Evolutionary conservation across 2,888 invertebrate genomes (phyloP), one percentile per base, ranked within the genome.

Genomic region (Mylabris sibirica): DNA sequence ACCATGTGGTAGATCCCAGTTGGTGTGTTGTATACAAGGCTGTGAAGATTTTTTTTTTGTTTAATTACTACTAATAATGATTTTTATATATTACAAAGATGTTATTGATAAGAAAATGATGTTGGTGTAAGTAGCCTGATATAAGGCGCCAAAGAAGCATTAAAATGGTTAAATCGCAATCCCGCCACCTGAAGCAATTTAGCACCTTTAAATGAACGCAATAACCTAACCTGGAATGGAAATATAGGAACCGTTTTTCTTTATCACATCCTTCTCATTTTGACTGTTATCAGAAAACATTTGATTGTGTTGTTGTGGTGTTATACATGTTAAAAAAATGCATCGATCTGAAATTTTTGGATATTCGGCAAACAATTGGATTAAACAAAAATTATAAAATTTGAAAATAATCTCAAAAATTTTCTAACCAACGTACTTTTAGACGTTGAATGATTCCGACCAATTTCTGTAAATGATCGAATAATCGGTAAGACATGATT

Each of bases 391-490:
- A 38, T 12, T 3, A 38, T 12, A 35, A 35, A 35, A 69, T 53
- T 68, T 60, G 34, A 38, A 60, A 78, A 11, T 3, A 11, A n/a
- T n/a, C n/a, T 35, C 35, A 35, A 12, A 3, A 35, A 35, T 35
- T 11, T 35, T 38, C 38, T 1, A 38, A 8, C 8, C 38, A 12
- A 93, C 95, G 93, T 87, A 96, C 97, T 97, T 91, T 95, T 96
- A 74, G 94, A 94, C 14, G 97, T 94, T 63, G 98, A 98, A 85
- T 97, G 95, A 85, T 96, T 97, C 73, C 93, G 90, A 75, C 97
- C 97, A 80, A 99, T 99, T 83, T 99, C 99, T 24, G 98, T 97
- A 78, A 99, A 87, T 8, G 98, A 98, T 71, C 99, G 88, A 75
- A 97, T 97, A 65, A 97, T 90, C 35, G 96, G 96, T 72, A 98